These are phyloP conservation scores for Etheostoma perlongum DNA, from an alignment of 2,797 vertebrate species.

Conservation along the genomic window DNA sequence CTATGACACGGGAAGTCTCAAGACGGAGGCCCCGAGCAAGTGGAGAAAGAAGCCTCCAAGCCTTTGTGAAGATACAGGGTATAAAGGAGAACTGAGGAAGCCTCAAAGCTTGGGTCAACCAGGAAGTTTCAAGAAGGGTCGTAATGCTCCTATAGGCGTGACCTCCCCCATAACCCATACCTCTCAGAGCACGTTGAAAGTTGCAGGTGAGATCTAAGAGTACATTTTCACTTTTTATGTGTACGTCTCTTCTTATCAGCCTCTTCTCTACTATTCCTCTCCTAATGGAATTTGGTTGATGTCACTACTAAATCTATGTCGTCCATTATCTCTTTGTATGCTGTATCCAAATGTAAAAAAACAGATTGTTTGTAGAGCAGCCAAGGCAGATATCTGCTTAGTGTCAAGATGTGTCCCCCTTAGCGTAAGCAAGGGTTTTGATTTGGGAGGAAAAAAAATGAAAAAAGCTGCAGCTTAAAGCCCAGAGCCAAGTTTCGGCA, in stretches of 20 bases:
- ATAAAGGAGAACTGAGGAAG: constrained; percentile 90
- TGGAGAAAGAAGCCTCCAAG: constrained; percentile 93
- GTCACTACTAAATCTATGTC: constrained; percentile 31
- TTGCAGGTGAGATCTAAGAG: constrained; percentile 87
- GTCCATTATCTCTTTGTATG: constrained; percentile 42
- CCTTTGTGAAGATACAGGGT: constrained; percentile 76
- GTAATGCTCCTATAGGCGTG: constrained; percentile 93
- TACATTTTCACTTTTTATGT: background rate
- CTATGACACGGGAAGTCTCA: constrained; percentile 96
- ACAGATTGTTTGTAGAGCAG: constrained; percentile 52
- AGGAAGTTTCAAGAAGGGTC: constrained; percentile 90
- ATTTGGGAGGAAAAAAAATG: constrained; percentile 25
- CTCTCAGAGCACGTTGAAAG: constrained; percentile 92
- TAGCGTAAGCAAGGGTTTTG: constrained; percentile 46
- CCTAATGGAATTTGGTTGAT: background rate
- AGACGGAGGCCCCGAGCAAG: constrained; percentile 92
- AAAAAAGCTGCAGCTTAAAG: constrained; percentile 19
- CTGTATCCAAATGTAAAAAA: constrained; percentile 48
- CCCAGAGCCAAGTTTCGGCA: constrained; percentile 42
- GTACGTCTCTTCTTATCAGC: background rate
- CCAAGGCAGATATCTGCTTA: constrained; percentile 54
- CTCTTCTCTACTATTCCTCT: background rate
- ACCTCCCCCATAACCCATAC: constrained; percentile 98
- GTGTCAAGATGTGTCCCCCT: constrained; percentile 39
- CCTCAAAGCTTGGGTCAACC: constrained; percentile 91